Base-by-base conservation (phyloP, 2,113 vertebrate genomes). In the Dryoscopus gambensis region DNA sequence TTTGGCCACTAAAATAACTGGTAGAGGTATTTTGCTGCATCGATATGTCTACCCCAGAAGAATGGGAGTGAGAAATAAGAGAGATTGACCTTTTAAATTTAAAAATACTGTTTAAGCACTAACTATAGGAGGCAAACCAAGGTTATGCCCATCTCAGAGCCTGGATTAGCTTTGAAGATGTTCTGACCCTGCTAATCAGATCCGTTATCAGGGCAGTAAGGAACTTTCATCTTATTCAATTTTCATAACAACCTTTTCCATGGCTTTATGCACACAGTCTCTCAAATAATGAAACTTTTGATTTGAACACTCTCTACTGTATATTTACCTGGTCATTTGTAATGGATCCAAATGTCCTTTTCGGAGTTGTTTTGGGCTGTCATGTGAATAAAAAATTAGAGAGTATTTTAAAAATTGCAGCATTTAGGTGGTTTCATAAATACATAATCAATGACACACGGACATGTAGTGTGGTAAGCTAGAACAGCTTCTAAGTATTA, bases 331-430 rank as follows among this genome's bases (percentile, higher is more conserved):
- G 97, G 35, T 97, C 97, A 2, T 97, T 97, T 68, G 97, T 96
- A 97, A 97, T 97, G 92, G 97, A 97, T 97, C 97, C 97, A 96
- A 97, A 97, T 47, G 96, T 97, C 90, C 96, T 97, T 97, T 97
- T 97, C 88, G 95, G 95, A 94, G 96, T 42, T 78, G 95, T 96
- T 97, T 97, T 97, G 35, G 97, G 96, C 96, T 97, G 97, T 40
- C 86, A 97, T 91, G 93, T 90, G 92, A 94, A 97, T 88, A 96
- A 73, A 96, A 96, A 96, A 94, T 71, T 31, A 94, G 17, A 97
- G 40, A 91, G 19, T 30, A 44, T 91, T 59, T 82, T 47, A 47
- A 81, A 87, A 93, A 65, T 5, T 23, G 57, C 49, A 90, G 35
- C 60, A 95, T 79, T 84, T 19, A 74, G 18, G 8, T 67, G n/a